phyloP scores from a whole-genome alignment of 53 echinoderm and acorn worm species.

The Luidia sarsii region DNA sequence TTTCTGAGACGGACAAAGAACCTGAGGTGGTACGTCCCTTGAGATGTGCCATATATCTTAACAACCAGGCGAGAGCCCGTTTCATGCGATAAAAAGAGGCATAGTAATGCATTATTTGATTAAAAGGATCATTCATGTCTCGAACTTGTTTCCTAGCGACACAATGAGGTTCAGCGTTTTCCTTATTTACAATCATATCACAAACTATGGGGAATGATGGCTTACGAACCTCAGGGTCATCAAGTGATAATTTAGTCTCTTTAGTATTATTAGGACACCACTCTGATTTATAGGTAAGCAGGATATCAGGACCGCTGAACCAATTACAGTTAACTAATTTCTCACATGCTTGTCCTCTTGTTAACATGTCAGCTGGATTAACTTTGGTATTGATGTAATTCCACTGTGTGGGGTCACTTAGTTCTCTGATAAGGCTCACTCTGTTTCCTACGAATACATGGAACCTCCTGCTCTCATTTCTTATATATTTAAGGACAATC shows the following conservation, averaged over 20 bases:
- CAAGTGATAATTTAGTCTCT: neutral
- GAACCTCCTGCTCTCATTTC: constrained; percentile 23
- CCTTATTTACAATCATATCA: neutral
- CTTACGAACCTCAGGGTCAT: neutral
- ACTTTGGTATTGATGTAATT: neutral
- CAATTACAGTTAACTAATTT: neutral
- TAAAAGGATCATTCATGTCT: neutral
- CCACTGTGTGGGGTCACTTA: constrained; percentile 14
- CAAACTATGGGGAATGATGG: neutral
- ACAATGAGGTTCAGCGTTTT: neutral
- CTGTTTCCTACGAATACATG: constrained; percentile 14
- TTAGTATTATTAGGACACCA: neutral
- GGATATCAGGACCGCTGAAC: neutral
- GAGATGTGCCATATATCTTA: neutral
- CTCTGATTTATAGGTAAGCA: neutral
- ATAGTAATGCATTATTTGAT: neutral
- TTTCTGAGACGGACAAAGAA: neutral
- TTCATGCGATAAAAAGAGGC: neutral
- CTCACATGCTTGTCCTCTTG: neutral
- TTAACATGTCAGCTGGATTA: neutral
- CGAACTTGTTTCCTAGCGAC: too few relatives aligned
- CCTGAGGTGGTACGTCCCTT: neutral
- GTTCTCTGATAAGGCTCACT: constrained; percentile 2
- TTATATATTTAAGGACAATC: constrained; percentile 50
- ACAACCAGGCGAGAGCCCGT: constrained; percentile 8